Conservation (phyloP, 2,113 vertebrate genomes). For the Tiliqua scincoides region DNA sequence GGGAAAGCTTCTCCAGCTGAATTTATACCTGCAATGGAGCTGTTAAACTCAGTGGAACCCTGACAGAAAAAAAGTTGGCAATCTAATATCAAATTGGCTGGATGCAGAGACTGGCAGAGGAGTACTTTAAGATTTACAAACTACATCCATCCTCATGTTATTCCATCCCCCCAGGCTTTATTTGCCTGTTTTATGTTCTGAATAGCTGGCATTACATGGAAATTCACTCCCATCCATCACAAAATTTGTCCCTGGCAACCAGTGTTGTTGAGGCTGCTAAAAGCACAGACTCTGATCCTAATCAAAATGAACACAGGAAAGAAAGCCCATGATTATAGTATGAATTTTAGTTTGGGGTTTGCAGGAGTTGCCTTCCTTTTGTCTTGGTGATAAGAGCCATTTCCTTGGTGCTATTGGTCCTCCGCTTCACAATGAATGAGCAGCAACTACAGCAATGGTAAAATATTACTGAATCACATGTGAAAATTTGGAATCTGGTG, state of each 20-base stretch:
- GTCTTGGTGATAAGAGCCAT: neutral
- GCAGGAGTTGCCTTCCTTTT: slow-evolving; percentile 14
- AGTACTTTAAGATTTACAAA: neutral
- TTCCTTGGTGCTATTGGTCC: neutral
- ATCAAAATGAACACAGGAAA: slow-evolving; percentile 23
- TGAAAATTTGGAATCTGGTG: slow-evolving; percentile 41
- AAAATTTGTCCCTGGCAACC: neutral
- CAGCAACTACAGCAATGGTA: neutral
- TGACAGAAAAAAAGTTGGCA: neutral
- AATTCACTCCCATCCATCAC: slow-evolving; percentile 1
- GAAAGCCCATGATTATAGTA: neutral
- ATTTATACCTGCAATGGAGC: neutral
- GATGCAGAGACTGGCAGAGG: neutral
- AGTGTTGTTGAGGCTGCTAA: neutral
- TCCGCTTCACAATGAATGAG: neutral
- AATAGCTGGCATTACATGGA: neutral
- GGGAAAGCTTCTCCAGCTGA: neutral
- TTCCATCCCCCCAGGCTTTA: neutral
- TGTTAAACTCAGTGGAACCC: neutral
- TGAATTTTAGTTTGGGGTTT: slow-evolving; percentile 30
- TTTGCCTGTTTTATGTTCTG: rapidly evolving
- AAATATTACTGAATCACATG: slow-evolving; percentile 26
- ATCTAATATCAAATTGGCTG: neutral
- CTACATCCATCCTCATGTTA: neutral
- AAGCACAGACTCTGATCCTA: slow-evolving; percentile 10